Evolutionary conservation across 2,888 invertebrate species (phyloP).

Genomic region (Zaprionus obscuricornis): DNA sequence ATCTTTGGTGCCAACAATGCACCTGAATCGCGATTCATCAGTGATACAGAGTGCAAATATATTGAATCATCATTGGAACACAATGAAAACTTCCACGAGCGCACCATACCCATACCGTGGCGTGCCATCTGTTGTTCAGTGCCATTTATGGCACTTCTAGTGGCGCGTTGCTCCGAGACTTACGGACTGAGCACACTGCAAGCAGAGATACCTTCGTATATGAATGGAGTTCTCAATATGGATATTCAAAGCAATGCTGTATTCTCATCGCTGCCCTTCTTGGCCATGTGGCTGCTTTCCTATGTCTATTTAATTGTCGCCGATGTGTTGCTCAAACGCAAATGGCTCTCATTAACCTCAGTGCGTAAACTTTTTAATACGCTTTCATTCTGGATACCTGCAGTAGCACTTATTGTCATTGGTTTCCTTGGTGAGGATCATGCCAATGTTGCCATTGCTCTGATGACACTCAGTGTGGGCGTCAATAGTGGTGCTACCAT

Average conservation of each 20-base stretch:
- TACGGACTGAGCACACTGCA: slow-evolving; percentile 89
- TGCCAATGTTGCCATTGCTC: slow-evolving; percentile 82
- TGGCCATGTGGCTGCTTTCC: slow-evolving; percentile 84
- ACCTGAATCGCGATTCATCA: slow-evolving; percentile 84
- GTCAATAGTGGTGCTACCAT: slow-evolving; percentile 76
- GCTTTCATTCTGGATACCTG: slow-evolving; percentile 84
- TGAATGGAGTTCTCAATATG: slow-evolving; percentile 86
- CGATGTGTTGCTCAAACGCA: slow-evolving; percentile 83
- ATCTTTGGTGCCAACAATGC: slow-evolving; percentile 86
- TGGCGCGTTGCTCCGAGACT: slow-evolving; percentile 86
- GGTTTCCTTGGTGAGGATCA: slow-evolving; percentile 83
- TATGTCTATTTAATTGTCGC: slow-evolving; percentile 84
- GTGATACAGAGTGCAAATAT: slow-evolving; percentile 85
- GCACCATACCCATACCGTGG: slow-evolving; percentile 85
- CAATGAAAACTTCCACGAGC: slow-evolving; percentile 57
- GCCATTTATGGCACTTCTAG: slow-evolving; percentile 85
- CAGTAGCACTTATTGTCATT: slow-evolving; percentile 84
- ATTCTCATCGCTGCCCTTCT: slow-evolving; percentile 84
- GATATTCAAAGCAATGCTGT: slow-evolving; percentile 85
- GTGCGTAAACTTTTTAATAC: slow-evolving; percentile 74
- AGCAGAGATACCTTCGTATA: slow-evolving; percentile 88
- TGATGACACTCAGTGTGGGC: slow-evolving; percentile 86
- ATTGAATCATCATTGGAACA: slow-evolving; percentile 84
- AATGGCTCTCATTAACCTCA: slow-evolving; percentile 79
- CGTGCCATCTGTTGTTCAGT: slow-evolving; percentile 86